phyloP scores from a whole-genome alignment of 1,140 invertebrate genomes.

The Zaprionus ornatus region DNA sequence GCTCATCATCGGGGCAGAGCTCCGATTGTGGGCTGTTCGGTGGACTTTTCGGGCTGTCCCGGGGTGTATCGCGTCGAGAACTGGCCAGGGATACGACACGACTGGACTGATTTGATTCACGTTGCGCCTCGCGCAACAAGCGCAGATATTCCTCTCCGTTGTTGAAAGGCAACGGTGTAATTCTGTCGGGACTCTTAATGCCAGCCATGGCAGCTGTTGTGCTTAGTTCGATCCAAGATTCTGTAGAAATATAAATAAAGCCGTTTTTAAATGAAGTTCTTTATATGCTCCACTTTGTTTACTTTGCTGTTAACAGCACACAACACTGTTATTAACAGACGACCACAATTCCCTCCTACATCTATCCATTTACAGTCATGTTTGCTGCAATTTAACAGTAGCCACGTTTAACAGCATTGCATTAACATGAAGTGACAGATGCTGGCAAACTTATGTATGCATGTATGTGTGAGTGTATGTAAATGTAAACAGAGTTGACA shows the following conservation, averaged over 20 bases:
- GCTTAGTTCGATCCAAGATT: slow-evolving; percentile 94
- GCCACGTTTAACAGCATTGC: background rate
- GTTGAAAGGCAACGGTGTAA: slow-evolving; percentile 87
- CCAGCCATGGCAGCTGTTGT: slow-evolving; percentile 85
- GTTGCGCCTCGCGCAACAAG: slow-evolving; percentile 92
- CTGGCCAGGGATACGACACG: slow-evolving; percentile 92
- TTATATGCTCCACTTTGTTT: background rate
- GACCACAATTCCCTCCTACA: background rate
- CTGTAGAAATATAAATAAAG: slow-evolving; percentile 84
- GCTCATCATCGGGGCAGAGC: slow-evolving; percentile 88
- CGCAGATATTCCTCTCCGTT: slow-evolving; percentile 91
- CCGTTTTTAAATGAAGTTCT: background rate
- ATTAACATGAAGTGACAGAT: background rate
- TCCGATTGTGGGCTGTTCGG: slow-evolving; percentile 95
- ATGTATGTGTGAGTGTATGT: background rate
- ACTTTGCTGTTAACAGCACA: slow-evolving; percentile 2
- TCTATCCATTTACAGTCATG: background rate
- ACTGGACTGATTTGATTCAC: slow-evolving; percentile 93
- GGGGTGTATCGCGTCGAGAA: slow-evolving; percentile 88
- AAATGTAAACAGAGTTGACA: slow-evolving; percentile 3
- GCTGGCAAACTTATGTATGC: background rate
- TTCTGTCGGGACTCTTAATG: slow-evolving; percentile 87
- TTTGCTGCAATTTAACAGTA: background rate
- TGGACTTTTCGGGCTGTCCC: slow-evolving; percentile 92
- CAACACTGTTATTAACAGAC: slow-evolving; percentile 1